Percentiles rank a stretch among this genome's conserved stretches.
Conservation (phyloP, 1,140 invertebrate genomes). For the Aphis craccivora region DNA sequence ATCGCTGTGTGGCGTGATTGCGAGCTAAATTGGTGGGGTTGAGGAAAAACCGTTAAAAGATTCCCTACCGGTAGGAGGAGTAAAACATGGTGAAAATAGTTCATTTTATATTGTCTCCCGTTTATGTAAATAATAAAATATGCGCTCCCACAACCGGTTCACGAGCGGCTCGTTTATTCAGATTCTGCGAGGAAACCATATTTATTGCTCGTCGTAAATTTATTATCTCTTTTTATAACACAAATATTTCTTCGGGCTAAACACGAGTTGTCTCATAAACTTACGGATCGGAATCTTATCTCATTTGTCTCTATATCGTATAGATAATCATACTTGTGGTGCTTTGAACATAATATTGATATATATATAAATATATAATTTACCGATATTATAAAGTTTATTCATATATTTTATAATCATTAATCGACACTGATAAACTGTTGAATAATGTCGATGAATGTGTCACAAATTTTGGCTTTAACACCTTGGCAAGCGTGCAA, state of each 20-base stretch:
- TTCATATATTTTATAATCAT: not conserved
- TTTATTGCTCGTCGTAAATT: not conserved
- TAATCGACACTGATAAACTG: not conserved
- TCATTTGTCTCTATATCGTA: not conserved
- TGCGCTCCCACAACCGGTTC: not conserved
- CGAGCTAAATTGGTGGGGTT: not conserved
- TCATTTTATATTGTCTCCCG: not conserved
- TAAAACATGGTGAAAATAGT: not conserved
- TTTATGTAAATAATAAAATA: slow-evolving; percentile 18
- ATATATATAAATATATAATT: too few species aligned
- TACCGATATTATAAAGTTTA: not conserved
- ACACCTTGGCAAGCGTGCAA: not conserved
- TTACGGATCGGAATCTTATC: too few species aligned
- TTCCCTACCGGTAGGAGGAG: not conserved
- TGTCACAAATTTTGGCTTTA: not conserved
- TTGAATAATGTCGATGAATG: not conserved
- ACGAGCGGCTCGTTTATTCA: not conserved
- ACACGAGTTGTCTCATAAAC: too few species aligned
- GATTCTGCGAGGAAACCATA: not conserved
- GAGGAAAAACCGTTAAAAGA: not conserved
- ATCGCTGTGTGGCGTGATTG: not conserved
- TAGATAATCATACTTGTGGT: not conserved
- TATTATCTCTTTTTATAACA: not conserved
- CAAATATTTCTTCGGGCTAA: too few species aligned
- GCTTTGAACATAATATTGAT: not conserved